Evolutionary conservation across 2,113 vertebrate genomes (phyloP).

Genomic region (Pomatorhinus ruficollis): DNA sequence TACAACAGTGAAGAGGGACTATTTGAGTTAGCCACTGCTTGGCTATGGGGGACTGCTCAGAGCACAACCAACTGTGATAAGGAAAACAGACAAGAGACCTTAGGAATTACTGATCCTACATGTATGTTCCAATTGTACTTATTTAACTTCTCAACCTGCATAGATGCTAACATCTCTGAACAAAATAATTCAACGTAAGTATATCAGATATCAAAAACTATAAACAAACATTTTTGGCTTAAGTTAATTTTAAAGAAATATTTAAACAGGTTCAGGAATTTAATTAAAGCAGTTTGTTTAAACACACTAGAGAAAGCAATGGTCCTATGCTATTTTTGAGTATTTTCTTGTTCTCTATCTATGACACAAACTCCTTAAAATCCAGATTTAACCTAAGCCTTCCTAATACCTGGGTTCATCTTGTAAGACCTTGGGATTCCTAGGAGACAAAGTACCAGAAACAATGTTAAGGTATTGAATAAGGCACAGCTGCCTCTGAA

Average conservation of each 20-base stretch:
- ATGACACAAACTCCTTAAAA: background rate
- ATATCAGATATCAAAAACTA: background rate
- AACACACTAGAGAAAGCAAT: background rate
- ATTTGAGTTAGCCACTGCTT: background rate
- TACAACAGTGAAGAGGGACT: background rate
- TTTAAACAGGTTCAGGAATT: background rate
- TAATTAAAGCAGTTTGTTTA: background rate
- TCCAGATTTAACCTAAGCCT: background rate
- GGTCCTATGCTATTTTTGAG: background rate
- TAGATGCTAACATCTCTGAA: background rate
- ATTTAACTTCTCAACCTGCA: background rate
- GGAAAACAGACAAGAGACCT: background rate
- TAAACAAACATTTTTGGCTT: background rate
- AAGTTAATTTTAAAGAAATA: background rate
- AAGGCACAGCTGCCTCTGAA: background rate
- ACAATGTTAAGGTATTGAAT: background rate
- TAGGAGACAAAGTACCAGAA: background rate
- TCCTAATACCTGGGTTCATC: background rate
- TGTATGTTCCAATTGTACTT: background rate
- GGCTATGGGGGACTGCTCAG: background rate
- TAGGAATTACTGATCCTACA: background rate
- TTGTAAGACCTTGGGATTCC: background rate
- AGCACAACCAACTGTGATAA: background rate
- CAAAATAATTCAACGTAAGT: background rate
- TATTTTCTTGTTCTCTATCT: background rate